phyloP scores from a whole-genome alignment of 1,140 invertebrate genomes.

The Drosophila cardini region DNA sequence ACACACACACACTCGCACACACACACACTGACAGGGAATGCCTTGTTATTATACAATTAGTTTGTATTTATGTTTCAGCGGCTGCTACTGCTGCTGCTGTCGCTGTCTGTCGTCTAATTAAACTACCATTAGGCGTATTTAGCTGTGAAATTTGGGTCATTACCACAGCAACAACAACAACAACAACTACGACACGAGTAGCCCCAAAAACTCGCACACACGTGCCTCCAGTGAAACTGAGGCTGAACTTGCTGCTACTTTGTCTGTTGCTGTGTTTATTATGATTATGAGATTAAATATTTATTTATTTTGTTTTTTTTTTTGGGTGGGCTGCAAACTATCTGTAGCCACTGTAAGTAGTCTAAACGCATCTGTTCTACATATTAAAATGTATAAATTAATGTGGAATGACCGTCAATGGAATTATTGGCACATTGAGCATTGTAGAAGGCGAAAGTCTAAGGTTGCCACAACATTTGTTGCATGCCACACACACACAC shows the following conservation, averaged over 20 bases:
- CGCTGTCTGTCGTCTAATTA: constrained; percentile 76
- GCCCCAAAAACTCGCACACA: constrained; percentile 62
- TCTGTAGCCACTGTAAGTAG: constrained; percentile 28
- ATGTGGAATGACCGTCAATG: constrained; percentile 54
- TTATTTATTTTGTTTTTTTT: no score
- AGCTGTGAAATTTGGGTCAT: constrained; percentile 77
- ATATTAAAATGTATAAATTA: constrained; percentile 57
- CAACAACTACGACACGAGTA: constrained; percentile 49
- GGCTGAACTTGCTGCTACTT: constrained; percentile 2
- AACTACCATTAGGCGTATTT: constrained; percentile 80
- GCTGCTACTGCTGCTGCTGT: constrained; percentile 61
- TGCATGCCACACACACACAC: constrained; percentile 46
- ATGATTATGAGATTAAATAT: constrained; percentile 74
- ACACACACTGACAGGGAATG: constrained; percentile 28
- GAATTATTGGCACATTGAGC: constrained; percentile 33
- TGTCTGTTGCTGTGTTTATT: constrained; percentile 64
- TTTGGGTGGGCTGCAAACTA: constrained; percentile 34
- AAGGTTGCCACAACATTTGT: constrained; percentile 25
- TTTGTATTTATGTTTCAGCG: constrained; percentile 69
- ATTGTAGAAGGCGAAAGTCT: constrained; percentile 60
- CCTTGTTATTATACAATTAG: constrained; percentile 79
- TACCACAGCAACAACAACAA: constrained; percentile 50
- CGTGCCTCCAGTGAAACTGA: constrained; percentile 54
- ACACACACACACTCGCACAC: constrained; percentile 3
- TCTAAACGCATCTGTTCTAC: constrained; percentile 67